Evolutionary conservation across 2,797 vertebrate genomes (phyloP), one percentile per base, ranked within the genome.

Genomic region (Anomalospiza imberbis): DNA sequence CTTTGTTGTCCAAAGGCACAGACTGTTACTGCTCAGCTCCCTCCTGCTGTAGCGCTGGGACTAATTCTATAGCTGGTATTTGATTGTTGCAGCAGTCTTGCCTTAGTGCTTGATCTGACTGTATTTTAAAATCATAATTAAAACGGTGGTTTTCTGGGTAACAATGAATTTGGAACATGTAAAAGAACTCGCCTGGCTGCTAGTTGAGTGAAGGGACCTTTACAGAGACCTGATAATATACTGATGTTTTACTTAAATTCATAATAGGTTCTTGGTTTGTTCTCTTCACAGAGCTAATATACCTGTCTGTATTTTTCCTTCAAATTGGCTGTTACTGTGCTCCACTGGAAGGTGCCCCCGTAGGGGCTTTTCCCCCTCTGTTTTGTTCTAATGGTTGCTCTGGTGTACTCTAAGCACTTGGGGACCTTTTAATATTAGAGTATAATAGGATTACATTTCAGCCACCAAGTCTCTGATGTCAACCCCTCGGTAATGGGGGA

Each of bases 361-460:
- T 25, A 34, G n/a, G n/a, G 16, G 14, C 13, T n/a, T 51, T 63
- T 20, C 7, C 4, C 12, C 6, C 3, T 6, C 24, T 18, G 0
- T 63, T 85, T 93, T 85, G 24, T 45, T 83, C 19, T 92, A 18
- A 32, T 61, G n/a, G 9, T 65, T 82, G n/a, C 26, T 94, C 61
- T 83, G 53, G 18, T 0, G 0, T 66, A 20, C 36, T 70, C 1
- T 62, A 53, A 66, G 51, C 4, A 1, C 62, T 32, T 55, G 40
- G n/a, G 13, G 21, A 6, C 10, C 53, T 91, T 87, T 91, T 62
- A 42, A 9, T 73, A 31, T 53, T 51, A 10, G 10, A 38, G 6
- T 80, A 17, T 50, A 54, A 36, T 5, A 50, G 14, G 50, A 80
- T 73, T 61, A 44, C 58, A 62, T 50, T 76, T 79, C 36, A 70